These are phyloP conservation scores for Otolemur crassicaudatus DNA, from an alignment of 2,797 vertebrate genomes.

Conservation along the genomic window DNA sequence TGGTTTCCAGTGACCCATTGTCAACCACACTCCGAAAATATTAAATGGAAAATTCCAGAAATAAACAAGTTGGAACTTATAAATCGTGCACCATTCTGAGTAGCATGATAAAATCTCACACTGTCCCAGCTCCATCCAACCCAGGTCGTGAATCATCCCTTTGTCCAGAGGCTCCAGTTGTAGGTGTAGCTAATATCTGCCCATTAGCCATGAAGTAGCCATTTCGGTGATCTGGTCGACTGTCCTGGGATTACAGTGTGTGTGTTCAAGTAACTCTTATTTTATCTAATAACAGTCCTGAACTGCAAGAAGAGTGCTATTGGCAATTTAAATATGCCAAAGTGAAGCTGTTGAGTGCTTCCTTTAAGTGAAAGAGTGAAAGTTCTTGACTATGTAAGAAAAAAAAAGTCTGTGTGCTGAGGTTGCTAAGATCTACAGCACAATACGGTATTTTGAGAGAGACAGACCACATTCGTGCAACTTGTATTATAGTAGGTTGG, in stretches of 20 bases:
- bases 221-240: background rate
- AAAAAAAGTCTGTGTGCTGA: background rate
- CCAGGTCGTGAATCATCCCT: background rate
- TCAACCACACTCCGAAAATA: background rate
- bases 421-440: background rate
- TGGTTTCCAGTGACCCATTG: background rate
- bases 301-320: background rate
- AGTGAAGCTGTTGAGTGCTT: background rate
- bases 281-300: background rate
- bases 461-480: background rate
- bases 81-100: background rate
- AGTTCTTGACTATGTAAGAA: background rate
- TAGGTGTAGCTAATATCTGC: background rate
- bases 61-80: background rate
- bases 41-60: background rate
- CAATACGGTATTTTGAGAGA: background rate
- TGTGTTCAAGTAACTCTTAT: background rate
- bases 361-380: background rate
- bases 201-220: background rate
- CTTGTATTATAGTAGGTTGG: background rate
- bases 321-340: background rate
- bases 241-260: background rate
- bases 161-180: background rate
- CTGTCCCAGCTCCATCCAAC: background rate
- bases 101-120: background rate